Evolutionary conservation across 2,113 vertebrate genomes (phyloP).

Genomic region (Pomatorhinus ruficollis): DNA sequence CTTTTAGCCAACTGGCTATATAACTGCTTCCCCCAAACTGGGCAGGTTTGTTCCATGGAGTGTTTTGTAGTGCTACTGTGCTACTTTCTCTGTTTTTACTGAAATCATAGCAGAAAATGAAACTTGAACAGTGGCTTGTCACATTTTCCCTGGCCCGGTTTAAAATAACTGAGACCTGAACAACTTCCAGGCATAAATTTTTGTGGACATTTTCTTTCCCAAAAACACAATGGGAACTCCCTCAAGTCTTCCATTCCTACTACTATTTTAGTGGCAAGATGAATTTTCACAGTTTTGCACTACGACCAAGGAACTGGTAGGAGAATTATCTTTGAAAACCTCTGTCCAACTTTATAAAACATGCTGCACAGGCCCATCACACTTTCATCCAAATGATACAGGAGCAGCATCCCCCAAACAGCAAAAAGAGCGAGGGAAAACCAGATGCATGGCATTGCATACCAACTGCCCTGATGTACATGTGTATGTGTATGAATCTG

Average conservation of each 20-base stretch:
- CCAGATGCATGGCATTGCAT: neutral
- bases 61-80: neutral
- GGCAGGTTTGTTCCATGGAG: neutral
- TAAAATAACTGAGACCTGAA: neutral
- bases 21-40: neutral
- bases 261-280: neutral
- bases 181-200: neutral
- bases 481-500: neutral
- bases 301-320: neutral
- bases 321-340: neutral
- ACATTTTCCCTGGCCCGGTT: neutral
- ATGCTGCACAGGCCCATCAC: neutral
- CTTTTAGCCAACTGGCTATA: neutral
- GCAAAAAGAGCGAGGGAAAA: neutral
- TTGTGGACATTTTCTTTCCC: neutral
- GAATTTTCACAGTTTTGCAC: neutral
- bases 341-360: neutral
- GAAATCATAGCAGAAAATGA: neutral
- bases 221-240: rapidly evolving
- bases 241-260: neutral
- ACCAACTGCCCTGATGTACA: neutral
- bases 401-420: neutral
- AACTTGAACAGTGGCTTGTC: neutral
- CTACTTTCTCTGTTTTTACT: neutral
- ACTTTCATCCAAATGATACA: neutral